Evolutionary conservation across 1,140 invertebrate species (phyloP).

Genomic region (Drosophila malerkotliana): DNA sequence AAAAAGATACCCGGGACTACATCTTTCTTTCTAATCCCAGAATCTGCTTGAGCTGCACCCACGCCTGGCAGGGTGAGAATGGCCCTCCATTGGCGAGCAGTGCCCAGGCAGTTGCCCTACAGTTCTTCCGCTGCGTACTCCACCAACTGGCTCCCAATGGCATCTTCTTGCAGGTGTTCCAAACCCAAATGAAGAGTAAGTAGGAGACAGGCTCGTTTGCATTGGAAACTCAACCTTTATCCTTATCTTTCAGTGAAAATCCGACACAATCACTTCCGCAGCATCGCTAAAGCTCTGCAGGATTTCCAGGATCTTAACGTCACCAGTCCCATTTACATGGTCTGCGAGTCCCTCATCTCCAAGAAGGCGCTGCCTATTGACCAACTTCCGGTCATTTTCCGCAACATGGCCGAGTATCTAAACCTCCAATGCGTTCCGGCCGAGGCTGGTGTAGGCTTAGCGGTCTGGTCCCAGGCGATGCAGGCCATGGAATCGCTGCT

Average conservation of each 20-base stretch:
- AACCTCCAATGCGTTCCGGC: conserved; percentile 91
- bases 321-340: conserved; percentile 94
- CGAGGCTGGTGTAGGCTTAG: conserved; percentile 90
- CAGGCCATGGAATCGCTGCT: conserved; percentile 94
- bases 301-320: conserved; percentile 99
- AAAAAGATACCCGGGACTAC: background rate
- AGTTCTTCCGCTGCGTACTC: conserved; percentile 97
- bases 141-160: conserved; percentile 98
- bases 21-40: conserved; percentile 81
- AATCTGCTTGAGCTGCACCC: conserved; percentile 89
- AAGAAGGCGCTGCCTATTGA: conserved; percentile 94
- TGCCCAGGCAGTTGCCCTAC: conserved; percentile 96
- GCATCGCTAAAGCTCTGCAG: conserved; percentile 95
- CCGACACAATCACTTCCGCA: conserved; percentile 92
- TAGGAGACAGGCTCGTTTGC: background rate
- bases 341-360: conserved; percentile 95
- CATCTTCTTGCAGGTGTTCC: conserved; percentile 98
- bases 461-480: conserved; percentile 91
- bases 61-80: conserved; percentile 96
- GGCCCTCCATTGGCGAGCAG: conserved; percentile 94
- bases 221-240: background rate
- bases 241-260: conserved; percentile 61
- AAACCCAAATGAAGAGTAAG: conserved; percentile 92
- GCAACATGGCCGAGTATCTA: conserved; percentile 96
- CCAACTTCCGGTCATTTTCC: conserved; percentile 89